Conservation (phyloP, 2,113 vertebrate species). For the Craseonycteris thonglongyai region DNA sequence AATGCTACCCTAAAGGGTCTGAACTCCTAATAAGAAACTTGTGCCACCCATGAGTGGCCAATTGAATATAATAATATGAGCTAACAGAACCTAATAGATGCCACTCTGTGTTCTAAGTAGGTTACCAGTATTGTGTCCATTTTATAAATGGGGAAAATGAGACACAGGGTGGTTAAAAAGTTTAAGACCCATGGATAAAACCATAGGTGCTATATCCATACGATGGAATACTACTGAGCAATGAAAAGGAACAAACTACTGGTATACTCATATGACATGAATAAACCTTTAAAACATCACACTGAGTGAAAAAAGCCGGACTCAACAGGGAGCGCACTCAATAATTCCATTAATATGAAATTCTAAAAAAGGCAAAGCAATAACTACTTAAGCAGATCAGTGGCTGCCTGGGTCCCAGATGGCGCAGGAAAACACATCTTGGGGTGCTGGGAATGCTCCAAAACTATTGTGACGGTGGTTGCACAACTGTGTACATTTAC, state of each 20-base stretch:
- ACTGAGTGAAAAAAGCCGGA: not conserved
- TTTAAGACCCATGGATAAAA: not conserved
- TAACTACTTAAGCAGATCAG: not conserved
- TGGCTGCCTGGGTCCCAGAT: not conserved
- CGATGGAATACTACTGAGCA: not conserved
- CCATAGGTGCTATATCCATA: not conserved
- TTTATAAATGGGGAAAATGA: not conserved
- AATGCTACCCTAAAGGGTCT: not conserved
- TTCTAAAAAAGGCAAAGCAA: not conserved
- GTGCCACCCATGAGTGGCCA: not conserved
- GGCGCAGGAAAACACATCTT: not conserved
- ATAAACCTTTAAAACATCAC: not conserved
- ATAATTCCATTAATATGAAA: not conserved
- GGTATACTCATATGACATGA: not conserved
- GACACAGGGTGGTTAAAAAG: not conserved
- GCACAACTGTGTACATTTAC: not conserved
- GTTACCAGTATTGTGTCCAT: not conserved
- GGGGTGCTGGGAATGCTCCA: not conserved
- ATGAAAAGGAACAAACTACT: not conserved
- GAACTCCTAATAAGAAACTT: not conserved
- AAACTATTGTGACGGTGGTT: not conserved
- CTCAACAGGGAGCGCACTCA: not conserved
- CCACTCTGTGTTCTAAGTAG: not conserved
- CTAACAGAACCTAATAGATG: not conserved
- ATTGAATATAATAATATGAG: not conserved